Percentiles rank a stretch among this genome's conserved stretches.
phyloP scores from a whole-genome alignment of 2,888 invertebrate species.

The Caenorhabditis sulstoni region DNA sequence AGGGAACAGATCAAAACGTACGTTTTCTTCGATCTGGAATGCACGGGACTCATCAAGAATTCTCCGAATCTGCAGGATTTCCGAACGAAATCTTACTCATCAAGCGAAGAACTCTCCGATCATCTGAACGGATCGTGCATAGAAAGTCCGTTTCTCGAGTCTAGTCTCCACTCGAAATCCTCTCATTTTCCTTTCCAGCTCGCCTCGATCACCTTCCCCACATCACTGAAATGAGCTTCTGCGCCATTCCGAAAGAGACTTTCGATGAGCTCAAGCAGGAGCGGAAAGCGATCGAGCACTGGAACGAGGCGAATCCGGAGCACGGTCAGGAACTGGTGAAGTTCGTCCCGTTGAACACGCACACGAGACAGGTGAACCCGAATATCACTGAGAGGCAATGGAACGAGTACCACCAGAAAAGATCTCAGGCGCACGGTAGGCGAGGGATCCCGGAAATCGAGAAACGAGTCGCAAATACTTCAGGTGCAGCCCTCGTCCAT shows the following conservation, averaged over 20 bases:
- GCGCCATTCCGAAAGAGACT: slow-evolving; percentile 69
- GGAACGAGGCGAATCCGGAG: slow-evolving; percentile 17
- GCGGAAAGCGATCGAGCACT: slow-evolving; percentile 27
- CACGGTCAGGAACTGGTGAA: not conserved
- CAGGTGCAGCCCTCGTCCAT: slow-evolving; percentile 31
- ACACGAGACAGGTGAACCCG: slow-evolving; percentile 72
- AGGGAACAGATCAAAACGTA: slow-evolving; percentile 53
- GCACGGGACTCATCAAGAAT: slow-evolving; percentile 67
- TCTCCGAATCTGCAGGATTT: not conserved
- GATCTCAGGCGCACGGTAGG: no score
- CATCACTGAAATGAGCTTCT: slow-evolving; percentile 75
- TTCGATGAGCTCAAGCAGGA: slow-evolving; percentile 55
- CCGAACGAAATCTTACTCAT: not conserved
- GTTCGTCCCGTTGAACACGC: slow-evolving; percentile 42
- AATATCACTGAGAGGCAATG: slow-evolving; percentile 67
- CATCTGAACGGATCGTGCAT: slow-evolving; percentile 22
- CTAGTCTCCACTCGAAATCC: not conserved
- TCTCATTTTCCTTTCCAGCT: slow-evolving; percentile 37
- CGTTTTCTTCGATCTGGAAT: slow-evolving; percentile 75
- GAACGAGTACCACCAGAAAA: slow-evolving; percentile 66
- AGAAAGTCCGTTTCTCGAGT: slow-evolving; percentile 17
- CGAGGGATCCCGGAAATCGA: no score
- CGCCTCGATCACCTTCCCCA: slow-evolving; percentile 53
- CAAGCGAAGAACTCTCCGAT: slow-evolving; percentile 19
- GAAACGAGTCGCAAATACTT: slow-evolving; percentile 14